Base-by-base conservation (phyloP, 1,140 invertebrate genomes). In the Sweltsa coloradensis region DNA sequence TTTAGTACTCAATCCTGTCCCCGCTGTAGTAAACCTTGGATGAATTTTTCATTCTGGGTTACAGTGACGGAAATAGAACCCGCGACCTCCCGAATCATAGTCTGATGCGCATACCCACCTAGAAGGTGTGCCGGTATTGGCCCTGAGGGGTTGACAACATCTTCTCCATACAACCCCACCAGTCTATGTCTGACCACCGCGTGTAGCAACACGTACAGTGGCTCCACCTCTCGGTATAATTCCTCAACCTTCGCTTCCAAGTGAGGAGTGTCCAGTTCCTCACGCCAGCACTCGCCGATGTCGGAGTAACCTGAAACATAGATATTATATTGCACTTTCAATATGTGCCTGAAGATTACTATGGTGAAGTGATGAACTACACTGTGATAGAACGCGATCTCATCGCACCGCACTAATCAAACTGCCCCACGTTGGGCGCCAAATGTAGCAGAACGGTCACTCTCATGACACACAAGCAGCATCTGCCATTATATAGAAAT, bases 121-220 rank as follows among this genome's bases (percentile, higher is more conserved):
- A 78, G 55, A 21, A 83, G 59, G 66, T 85, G 81, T 2, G 78
- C 77, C 5, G 79, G 79, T 41, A 85, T 83, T 2, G 75, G 70
- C 5, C 75, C 76, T 41, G 65, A 56, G 0, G 49, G 47, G 47
- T 60, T 52, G 16, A 68, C 55, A 14, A 59, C 43, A 11, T 59
- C 45, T 1, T 61, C 53, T 3, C 68, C 67, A 55, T 73, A 72
- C 45, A 61, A 57, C 50, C 65, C 41, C 5, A 57, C 55, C 3
- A 83, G 60, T 49, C 69, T 68, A 41, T 64, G 60, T 37, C 76
- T 60, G 3, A 79, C 74, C 41, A 83, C 82, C 0, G 76, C 78
- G 56, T 89, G 85, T 1, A 89, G 63, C 22, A 82, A 62, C 16
- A 64, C 57, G 58, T 87, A 87, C 0, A 88, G 56, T 0, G 79